phyloP scores from a whole-genome alignment of 2,888 invertebrate species.

The Griposia aprilina region DNA sequence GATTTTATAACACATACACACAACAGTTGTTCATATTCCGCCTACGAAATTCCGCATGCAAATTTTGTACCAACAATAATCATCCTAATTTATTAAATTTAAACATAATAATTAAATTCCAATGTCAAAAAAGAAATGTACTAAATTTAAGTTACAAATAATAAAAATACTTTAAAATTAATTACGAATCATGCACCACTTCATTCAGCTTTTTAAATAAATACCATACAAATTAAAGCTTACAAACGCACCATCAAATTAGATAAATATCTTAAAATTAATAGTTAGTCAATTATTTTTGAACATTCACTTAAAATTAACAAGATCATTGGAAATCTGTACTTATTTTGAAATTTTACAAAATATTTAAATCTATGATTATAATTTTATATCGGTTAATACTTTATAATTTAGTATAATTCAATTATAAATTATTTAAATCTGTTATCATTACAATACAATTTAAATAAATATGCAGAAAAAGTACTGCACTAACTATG shows the following conservation, averaged over 20 bases:
- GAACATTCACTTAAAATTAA: constrained; percentile 56
- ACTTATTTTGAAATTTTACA: constrained; percentile 48
- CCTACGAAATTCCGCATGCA: too few relatives aligned
- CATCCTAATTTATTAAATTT: too few relatives aligned
- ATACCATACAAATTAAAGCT: constrained; percentile 70
- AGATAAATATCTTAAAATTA: constrained; percentile 58
- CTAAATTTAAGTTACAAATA: too few relatives aligned
- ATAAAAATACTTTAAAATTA: constrained; percentile 43
- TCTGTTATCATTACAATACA: background rate
- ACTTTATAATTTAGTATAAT: constrained; percentile 16
- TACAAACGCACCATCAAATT: constrained; percentile 60
- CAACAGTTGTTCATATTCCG: too few relatives aligned
- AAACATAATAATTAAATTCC: too few relatives aligned
- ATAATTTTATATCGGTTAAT: constrained; percentile 29
- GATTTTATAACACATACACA: too few relatives aligned
- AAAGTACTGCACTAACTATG: background rate
- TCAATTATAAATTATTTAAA: constrained; percentile 7
- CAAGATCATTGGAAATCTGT: constrained; percentile 77
- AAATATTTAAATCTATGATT: constrained; percentile 21
- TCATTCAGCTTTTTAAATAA: constrained; percentile 80
- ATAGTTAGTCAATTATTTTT: constrained; percentile 59
- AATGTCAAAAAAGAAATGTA: too few relatives aligned
- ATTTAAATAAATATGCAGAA: background rate
- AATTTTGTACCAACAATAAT: too few relatives aligned
- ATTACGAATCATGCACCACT: constrained; percentile 79